Evolutionary conservation across 2,888 invertebrate genomes (phyloP).

Genomic region (Drosophila fungiperda): DNA sequence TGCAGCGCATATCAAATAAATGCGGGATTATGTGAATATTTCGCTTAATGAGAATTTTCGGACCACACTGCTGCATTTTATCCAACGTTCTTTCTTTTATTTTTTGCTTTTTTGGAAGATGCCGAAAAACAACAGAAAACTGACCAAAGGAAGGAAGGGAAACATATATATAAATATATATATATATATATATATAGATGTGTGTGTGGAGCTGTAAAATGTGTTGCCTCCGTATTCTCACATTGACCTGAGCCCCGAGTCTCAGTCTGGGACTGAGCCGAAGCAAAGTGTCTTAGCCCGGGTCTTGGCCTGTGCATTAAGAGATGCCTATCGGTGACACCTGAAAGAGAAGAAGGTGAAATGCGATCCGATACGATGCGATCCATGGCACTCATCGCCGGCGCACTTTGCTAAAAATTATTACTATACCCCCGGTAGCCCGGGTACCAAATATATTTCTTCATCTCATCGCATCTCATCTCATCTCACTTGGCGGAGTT

Average conservation of each 20-base stretch:
- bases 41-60: conserved; percentile 81
- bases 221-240: conserved; percentile 59
- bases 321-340: conserved; percentile 84
- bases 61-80: conserved; percentile 71
- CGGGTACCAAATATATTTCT: conserved; percentile 61
- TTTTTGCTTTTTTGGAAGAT: conserved; percentile 25
- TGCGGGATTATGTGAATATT: conserved; percentile 82
- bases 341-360: conserved; percentile 83
- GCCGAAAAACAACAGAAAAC: conserved; percentile 48
- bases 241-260: conserved; percentile 43
- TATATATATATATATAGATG: conserved; percentile 1
- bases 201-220: conserved; percentile 64
- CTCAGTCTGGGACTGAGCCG: conserved; percentile 21
- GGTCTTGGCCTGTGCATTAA: conserved; percentile 75
- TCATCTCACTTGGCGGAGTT: conserved; percentile 32
- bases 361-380: conserved; percentile 82
- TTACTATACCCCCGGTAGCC: conserved; percentile 60
- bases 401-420: conserved; percentile 73
- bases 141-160: conserved; percentile 42
- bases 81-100: conserved; percentile 6
- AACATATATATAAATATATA: background rate
- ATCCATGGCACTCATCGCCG: conserved; percentile 72
- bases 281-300: conserved; percentile 13
- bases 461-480: conserved; percentile 59
- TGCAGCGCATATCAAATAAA: conserved; percentile 77